These are phyloP conservation scores for Halcyon smyrnensis DNA, from an alignment of 2,797 vertebrate species.

Conservation along the genomic window DNA sequence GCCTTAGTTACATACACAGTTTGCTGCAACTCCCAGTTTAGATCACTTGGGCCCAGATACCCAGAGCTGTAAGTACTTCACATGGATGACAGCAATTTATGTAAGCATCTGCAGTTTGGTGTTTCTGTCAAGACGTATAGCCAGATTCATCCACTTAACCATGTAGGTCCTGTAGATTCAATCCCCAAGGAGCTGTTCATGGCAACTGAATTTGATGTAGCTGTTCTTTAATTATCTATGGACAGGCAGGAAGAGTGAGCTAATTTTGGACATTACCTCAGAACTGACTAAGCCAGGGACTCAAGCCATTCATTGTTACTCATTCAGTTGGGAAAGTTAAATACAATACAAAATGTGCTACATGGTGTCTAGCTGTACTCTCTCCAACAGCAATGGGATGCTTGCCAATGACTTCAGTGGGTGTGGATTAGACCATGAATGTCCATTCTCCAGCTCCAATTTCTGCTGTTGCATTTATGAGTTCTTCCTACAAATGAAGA, in stretches of 20 bases:
- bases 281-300: neutral
- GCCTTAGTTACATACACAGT: neutral
- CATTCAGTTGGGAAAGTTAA: neutral
- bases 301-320: neutral
- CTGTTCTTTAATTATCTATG: neutral
- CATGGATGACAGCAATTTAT: neutral
- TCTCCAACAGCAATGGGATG: neutral
- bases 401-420: neutral
- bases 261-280: conserved; percentile 26
- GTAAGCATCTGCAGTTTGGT: neutral
- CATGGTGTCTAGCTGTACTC: neutral
- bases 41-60: neutral
- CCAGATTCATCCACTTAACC: neutral
- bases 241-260: neutral
- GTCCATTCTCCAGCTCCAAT: neutral
- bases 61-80: neutral
- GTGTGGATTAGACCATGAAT: neutral
- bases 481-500: neutral
- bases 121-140: neutral
- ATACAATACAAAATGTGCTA: neutral
- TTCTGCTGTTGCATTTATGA: neutral
- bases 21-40: neutral
- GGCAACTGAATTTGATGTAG: neutral
- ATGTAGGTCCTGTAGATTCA: neutral
- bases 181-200: neutral